Conservation (phyloP, 2,113 vertebrate species). For the Rhynchopsitta pachyrhyncha region DNA sequence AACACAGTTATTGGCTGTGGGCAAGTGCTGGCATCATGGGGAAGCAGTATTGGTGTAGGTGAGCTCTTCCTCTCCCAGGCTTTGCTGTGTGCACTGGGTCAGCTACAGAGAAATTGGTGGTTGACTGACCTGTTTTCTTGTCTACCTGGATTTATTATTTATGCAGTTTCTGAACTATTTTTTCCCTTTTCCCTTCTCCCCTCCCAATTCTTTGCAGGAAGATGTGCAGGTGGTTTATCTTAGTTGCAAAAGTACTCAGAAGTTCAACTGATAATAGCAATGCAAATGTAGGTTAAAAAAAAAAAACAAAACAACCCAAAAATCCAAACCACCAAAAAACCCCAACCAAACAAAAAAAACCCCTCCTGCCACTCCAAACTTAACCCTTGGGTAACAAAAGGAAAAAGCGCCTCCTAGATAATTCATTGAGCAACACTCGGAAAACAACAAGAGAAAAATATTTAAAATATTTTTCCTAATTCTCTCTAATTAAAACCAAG, state of each 20-base stretch:
- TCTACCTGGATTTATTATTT: neutral
- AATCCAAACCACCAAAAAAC: neutral
- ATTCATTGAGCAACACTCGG: neutral
- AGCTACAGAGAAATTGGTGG: neutral
- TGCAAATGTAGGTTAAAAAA: neutral
- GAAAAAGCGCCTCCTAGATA: neutral
- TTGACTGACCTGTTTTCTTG: neutral
- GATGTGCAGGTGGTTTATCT: neutral
- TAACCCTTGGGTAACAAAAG: neutral
- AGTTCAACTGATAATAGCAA: neutral
- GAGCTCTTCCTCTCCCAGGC: neutral
- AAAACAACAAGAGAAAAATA: neutral
- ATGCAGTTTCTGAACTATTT: neutral
- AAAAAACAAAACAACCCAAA: fast-evolving
- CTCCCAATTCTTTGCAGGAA: neutral
- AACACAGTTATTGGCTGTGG: neutral
- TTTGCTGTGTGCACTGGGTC: neutral
- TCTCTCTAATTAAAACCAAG: neutral
- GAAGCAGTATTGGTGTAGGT: neutral
- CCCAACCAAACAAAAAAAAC: neutral
- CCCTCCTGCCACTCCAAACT: neutral
- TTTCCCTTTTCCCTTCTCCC: fast-evolving
- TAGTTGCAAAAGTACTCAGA: neutral
- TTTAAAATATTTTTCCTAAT: fast-evolving
- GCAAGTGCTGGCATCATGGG: neutral